Percentiles rank a stretch among this genome's conserved stretches.
These are phyloP conservation scores for Oreochromis aureus DNA, from an alignment of 2,113 vertebrate genomes.

Conservation along the genomic window DNA sequence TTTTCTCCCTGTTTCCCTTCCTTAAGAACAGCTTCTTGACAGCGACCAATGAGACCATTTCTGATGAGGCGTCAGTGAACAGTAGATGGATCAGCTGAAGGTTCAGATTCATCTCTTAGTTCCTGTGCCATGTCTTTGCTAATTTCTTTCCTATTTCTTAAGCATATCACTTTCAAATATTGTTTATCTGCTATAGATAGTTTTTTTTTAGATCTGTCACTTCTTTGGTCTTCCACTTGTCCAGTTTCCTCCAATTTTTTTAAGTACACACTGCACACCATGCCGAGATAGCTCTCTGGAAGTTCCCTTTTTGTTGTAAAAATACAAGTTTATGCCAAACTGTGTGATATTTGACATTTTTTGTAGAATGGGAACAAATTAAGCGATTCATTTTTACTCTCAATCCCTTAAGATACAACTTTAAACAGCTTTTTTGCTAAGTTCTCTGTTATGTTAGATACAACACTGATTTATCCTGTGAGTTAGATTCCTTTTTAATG, in stretches of 20 bases:
- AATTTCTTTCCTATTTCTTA: not conserved
- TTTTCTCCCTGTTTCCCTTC: not conserved
- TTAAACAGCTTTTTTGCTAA: not conserved
- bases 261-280: not conserved
- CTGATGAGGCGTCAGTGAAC: not conserved
- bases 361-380: not conserved
- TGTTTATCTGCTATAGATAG: not conserved
- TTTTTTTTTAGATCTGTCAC: not conserved
- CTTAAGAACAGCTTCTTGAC: not conserved
- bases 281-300: fast-evolving
- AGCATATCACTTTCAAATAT: not conserved
- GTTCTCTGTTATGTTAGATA: not conserved
- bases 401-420: not conserved
- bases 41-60: not conserved
- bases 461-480: fast-evolving
- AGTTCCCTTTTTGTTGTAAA: not conserved
- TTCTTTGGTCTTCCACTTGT: not conserved
- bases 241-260: not conserved
- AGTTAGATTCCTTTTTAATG: not conserved
- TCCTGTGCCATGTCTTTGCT: not conserved
- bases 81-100: not conserved
- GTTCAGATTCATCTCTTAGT: not conserved
- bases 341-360: not conserved
- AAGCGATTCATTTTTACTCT: not conserved
- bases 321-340: not conserved